Conservation (phyloP, 2,888 invertebrate species). For the Hipparchia semele region DNA sequence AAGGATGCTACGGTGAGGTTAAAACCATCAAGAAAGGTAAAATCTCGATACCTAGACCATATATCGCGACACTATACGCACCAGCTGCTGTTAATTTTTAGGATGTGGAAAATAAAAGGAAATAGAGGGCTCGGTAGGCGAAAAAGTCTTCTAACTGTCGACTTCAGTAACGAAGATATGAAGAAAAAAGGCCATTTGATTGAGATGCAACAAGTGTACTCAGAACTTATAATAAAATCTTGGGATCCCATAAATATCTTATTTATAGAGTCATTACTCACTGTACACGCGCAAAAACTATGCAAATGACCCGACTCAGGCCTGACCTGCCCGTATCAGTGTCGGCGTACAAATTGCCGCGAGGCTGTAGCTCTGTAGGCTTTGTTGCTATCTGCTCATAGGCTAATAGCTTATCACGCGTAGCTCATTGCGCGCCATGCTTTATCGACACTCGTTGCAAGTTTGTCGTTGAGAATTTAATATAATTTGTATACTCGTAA, state of each 20-base stretch:
- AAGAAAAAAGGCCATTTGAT: too few relatives aligned
- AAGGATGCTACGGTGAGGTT: too few relatives aligned
- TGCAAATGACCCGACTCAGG: constrained; percentile 29
- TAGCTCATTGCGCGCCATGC: not conserved
- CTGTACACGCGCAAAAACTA: constrained; percentile 24
- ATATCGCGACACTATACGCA: not conserved
- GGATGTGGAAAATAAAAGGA: too few relatives aligned
- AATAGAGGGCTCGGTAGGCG: too few relatives aligned
- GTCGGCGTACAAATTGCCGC: constrained; percentile 29
- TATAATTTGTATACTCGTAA: too few relatives aligned
- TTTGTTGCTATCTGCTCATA: constrained; percentile 12
- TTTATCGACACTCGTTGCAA: not conserved
- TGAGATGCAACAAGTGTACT: not conserved
- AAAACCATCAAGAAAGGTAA: too few relatives aligned
- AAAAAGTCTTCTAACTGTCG: too few relatives aligned
- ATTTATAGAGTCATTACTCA: not conserved
- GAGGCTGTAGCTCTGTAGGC: constrained; percentile 8
- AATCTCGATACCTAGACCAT: too few relatives aligned
- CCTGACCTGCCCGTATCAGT: constrained; percentile 11
- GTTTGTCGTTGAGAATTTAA: not conserved
- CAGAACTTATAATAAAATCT: not conserved
- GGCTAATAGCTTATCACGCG: not conserved
- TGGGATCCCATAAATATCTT: not conserved
- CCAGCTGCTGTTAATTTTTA: too few relatives aligned
- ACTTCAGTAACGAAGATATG: too few relatives aligned